phyloP scores from a whole-genome alignment of 2,888 invertebrate species.

The Plebejus argus region DNA sequence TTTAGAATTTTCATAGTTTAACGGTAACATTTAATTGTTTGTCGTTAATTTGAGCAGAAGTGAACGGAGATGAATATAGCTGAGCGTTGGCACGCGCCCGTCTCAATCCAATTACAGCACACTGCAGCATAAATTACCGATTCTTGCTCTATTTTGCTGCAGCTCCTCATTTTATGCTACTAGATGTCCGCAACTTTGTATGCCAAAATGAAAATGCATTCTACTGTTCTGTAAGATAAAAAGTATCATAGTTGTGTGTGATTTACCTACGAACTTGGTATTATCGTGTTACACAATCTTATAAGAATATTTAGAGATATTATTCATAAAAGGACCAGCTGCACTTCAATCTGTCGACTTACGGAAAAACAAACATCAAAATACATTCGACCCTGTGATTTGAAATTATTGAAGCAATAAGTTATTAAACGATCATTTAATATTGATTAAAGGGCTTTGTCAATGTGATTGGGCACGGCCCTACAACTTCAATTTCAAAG shows the following conservation, averaged over 20 bases:
- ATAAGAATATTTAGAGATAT: too few relatives aligned
- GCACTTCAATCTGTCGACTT: too few relatives aligned
- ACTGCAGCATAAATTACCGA: not conserved
- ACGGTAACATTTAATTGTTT: not conserved
- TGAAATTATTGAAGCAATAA: not conserved
- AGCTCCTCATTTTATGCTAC: not conserved
- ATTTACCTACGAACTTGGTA: too few relatives aligned
- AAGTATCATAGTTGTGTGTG: too few relatives aligned
- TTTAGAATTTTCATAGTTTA: not conserved
- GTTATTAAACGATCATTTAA: not conserved
- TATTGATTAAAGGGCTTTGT: not conserved
- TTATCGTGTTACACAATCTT: too few relatives aligned
- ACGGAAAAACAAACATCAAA: too few relatives aligned
- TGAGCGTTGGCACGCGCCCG: not conserved
- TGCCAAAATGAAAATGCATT: too few relatives aligned
- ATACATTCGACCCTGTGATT: not conserved
- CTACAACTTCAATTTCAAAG: conserved; percentile 8
- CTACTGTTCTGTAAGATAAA: too few relatives aligned
- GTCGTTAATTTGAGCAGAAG: not conserved
- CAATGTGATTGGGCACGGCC: not conserved
- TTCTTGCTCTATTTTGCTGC: not conserved
- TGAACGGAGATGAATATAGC: not conserved
- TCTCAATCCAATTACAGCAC: conserved; percentile 6
- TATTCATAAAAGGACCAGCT: too few relatives aligned
- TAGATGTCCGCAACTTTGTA: not conserved